These are phyloP conservation scores for Zosterops japonicus DNA, from an alignment of 2,113 vertebrate genomes.

Conservation along the genomic window DNA sequence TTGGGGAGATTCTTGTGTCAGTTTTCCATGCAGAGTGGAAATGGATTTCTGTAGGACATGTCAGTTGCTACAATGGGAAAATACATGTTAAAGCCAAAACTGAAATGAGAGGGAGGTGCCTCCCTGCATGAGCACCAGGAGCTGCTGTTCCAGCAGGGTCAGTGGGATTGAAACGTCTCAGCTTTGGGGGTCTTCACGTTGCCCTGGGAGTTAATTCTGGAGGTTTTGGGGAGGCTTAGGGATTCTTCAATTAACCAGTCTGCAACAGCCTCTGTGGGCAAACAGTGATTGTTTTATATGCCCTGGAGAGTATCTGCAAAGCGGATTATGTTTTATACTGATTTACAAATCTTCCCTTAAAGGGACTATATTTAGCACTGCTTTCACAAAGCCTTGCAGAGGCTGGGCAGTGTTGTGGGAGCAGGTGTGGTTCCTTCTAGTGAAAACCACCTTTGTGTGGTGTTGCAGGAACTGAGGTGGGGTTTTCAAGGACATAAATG, in stretches of 20 bases:
- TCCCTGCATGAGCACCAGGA: background rate
- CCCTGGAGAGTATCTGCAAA: background rate
- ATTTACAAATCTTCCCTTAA: background rate
- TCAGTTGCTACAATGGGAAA: background rate
- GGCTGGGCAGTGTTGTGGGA: background rate
- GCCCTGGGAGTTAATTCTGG: background rate
- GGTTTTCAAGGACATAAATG: background rate
- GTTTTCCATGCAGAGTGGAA: background rate
- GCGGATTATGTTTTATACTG: background rate
- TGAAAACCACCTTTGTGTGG: background rate
- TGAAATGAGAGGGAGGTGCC: background rate
- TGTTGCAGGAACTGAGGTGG: background rate
- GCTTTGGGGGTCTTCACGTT: background rate
- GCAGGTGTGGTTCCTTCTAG: background rate
- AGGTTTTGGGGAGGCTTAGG: background rate
- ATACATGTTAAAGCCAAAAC: background rate
- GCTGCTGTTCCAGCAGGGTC: background rate
- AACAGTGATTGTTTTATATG: background rate
- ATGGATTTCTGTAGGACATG: background rate
- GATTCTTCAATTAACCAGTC: background rate
- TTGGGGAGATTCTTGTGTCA: background rate
- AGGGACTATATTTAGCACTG: background rate
- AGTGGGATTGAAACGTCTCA: accelerated
- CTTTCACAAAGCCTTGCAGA: background rate
- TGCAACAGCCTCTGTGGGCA: background rate